Base-by-base conservation (phyloP, 2,888 invertebrate genomes). In the Pelosia muscerda region DNA sequence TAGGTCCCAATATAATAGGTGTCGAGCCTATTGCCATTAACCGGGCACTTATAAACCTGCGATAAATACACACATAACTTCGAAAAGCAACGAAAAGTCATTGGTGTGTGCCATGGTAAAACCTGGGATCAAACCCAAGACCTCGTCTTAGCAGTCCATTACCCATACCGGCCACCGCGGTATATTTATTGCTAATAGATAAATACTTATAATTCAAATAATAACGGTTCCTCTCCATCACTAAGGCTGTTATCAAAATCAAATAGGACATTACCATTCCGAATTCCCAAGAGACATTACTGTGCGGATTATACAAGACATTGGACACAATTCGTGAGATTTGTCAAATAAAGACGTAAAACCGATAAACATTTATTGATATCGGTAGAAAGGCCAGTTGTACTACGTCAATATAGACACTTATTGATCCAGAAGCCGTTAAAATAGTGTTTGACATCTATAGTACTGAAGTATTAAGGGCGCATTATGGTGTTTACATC, bases 271-370 rank as follows among this genome's bases (percentile, higher is more conserved):
- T 61, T 49, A 61, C 22, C 28, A 78, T 75, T 77, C 67, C 68
- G 63, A 79, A 77, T 71, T 49, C 60, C 60, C 49, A 63, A 57
- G 66, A 55, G 56, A 69, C 42, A 77, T 78, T 75, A 78, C 69
- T 75, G 77, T 60, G 34, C 59, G 65, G 81, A 79, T 78, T 80
- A 78, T 73, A 75, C 65, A 54, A 66, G 67, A 73, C 65, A 72
- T 28, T 68, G 66, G 63, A 70, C 81, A 79, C 77, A 79, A 79
- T 79, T 78, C 75, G 74, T 80, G 75, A 75, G 73, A 79, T 81
- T 79, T 80, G 78, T 81, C 82, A 81, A 79, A 82, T 81, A 81
- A 73, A 82, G 83, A 81, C 78, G 75, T 82, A 73, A 78, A 76
- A 55, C 59, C 65, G 65, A 80, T 79, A 81, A 81, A 81, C 81